These are phyloP conservation scores for Luscinia luscinia DNA, from an alignment of 2,797 vertebrate genomes.

Conservation along the genomic window DNA sequence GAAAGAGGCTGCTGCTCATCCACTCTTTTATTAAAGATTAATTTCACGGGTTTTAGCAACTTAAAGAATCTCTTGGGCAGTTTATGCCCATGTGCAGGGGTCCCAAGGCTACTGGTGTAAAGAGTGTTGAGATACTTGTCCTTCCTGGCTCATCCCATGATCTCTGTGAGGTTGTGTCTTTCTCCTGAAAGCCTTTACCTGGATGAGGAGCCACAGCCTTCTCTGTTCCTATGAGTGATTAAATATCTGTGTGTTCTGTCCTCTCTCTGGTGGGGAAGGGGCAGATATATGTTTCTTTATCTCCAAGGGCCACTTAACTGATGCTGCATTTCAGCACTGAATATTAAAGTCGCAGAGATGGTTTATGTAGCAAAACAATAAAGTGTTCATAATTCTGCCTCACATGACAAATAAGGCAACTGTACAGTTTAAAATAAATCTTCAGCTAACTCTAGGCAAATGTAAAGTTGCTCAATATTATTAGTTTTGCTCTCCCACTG, in stretches of 20 bases:
- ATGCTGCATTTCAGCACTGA: not conserved
- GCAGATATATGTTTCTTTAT: not conserved
- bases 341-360: not conserved
- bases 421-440: not conserved
- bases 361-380: slow-evolving; percentile 25
- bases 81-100: not conserved
- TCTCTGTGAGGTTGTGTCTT: not conserved
- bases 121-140: not conserved
- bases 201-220: not conserved
- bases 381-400: not conserved
- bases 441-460: not conserved
- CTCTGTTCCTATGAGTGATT: not conserved
- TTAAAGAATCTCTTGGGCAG: not conserved
- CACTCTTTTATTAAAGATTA: not conserved
- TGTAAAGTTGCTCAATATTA: not conserved
- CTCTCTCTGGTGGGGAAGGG: not conserved
- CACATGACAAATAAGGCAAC: not conserved
- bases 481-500: not conserved
- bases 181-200: not conserved
- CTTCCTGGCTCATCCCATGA: not conserved
- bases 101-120: not conserved
- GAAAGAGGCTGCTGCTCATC: not conserved
- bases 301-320: not conserved
- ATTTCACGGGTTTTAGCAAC: not conserved
- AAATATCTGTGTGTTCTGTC: not conserved